Evolutionary conservation across 2,888 invertebrate species (phyloP), one percentile per base, ranked within the genome.

Genomic region (Aleiodes alternator): DNA sequence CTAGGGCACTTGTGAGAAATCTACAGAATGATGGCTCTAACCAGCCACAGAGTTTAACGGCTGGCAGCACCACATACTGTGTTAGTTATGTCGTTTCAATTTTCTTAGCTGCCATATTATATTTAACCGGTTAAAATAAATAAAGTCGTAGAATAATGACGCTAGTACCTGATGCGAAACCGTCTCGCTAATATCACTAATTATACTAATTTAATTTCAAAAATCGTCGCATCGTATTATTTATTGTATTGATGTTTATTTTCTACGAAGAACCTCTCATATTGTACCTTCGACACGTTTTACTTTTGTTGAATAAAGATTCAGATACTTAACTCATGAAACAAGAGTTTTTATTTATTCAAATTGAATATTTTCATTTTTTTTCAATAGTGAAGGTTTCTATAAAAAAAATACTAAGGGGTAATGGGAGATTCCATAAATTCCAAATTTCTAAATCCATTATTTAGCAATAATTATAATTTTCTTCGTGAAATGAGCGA

Each of bases 1-100:
- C 80, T 16, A 77, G 71, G 57, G 76, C 73, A 73, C 31, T 81
- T 11, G 79, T 80, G 5, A 78, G 73, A 59, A 76, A 75, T 68
- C 73, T 78, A 55, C 55, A 78, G 12, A 76, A 76, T 55, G 72
- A 74, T 11, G 78, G 76, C 31, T 69, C 55, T 11, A 8, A 3
- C 14, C 57, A 69, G 11, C 29, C 59, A 5, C 59, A 57, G 7
- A 48, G 8, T 43, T 64, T 43, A 8, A 55, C 66, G 8, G 61
- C 38, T 12, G 56, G 59, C 7, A 50, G 50, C 9, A 34, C 31
- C 9, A 3, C n/a, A 14, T n/a, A 53, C 31, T 7, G 56, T 59
- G 70, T 68, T 38, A 57, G 50, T 16, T 57, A 69, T 34, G 59
- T 64, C 5, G 31, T 38, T 43, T 53, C 74, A 34, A 38, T 59